These are phyloP conservation scores for Xenentodon cancila DNA, from an alignment of 2,797 vertebrate species.

Conservation along the genomic window DNA sequence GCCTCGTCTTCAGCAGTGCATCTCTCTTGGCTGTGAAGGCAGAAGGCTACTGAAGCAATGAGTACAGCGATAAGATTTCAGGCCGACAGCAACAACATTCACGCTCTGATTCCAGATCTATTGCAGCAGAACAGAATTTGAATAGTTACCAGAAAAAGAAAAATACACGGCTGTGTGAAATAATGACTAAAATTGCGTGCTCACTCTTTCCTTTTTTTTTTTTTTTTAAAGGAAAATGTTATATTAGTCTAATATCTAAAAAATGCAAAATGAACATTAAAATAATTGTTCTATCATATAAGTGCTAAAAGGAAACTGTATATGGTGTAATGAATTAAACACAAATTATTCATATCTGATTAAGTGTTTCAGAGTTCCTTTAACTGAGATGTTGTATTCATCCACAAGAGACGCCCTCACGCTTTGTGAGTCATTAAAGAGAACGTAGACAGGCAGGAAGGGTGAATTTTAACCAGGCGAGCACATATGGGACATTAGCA, in stretches of 20 bases:
- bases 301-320: background rate
- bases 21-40: background rate
- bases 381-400: conserved; percentile 20
- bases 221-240: too few species aligned
- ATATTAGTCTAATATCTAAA: background rate
- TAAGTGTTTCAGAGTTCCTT: background rate
- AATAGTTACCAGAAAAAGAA: background rate
- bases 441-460: background rate
- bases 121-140: background rate
- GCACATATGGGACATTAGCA: conserved; percentile 49
- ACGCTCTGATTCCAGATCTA: background rate
- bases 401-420: conserved; percentile 16
- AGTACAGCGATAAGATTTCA: conserved; percentile 1
- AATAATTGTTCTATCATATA: background rate
- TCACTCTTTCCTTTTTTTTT: background rate
- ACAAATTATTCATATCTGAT: too few species aligned
- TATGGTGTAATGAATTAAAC: background rate
- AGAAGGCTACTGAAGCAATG: background rate
- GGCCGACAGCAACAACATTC: background rate
- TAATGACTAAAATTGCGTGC: background rate
- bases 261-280: too few species aligned
- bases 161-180: background rate
- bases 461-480: conserved; percentile 28
- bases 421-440: conserved; percentile 30
- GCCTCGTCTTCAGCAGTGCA: background rate